Conservation (phyloP, 2,888 invertebrate genomes). For the Spilosoma lubricipeda region DNA sequence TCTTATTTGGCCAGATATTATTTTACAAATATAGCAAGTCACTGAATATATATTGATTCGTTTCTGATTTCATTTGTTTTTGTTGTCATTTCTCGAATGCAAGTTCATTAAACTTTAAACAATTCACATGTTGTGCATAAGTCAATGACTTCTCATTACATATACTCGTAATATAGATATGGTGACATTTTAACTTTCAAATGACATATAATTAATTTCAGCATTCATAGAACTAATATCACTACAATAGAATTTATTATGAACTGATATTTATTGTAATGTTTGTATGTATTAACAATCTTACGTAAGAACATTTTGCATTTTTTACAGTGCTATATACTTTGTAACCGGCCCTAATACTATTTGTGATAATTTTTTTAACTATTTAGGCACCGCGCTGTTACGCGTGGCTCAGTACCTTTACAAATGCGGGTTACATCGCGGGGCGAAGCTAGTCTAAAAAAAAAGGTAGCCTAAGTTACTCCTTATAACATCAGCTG, state of each 20-base stretch:
- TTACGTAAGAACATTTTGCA: not conserved
- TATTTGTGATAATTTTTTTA: not conserved
- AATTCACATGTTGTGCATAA: not conserved
- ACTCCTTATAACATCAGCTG: too few relatives aligned
- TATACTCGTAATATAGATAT: not conserved
- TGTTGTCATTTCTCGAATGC: not conserved
- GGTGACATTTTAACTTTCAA: not conserved
- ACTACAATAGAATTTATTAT: not conserved
- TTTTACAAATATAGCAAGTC: too few relatives aligned
- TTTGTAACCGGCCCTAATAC: not conserved
- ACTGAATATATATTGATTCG: not conserved
- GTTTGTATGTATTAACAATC: not conserved
- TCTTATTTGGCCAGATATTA: not conserved
- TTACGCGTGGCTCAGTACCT: too few relatives aligned
- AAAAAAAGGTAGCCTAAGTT: too few relatives aligned
- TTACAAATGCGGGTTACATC: too few relatives aligned
- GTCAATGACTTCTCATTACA: not conserved
- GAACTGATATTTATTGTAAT: not conserved
- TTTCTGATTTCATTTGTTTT: not conserved
- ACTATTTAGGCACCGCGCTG: too few relatives aligned
- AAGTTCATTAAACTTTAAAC: not conserved
- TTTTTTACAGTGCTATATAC: not conserved
- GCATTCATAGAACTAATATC: too few relatives aligned
- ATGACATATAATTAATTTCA: not conserved
- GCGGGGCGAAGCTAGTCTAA: too few relatives aligned